Evolutionary conservation across 2,113 vertebrate genomes (phyloP), one percentile per base, ranked within the genome.

Genomic region (Brachirus orientalis): DNA sequence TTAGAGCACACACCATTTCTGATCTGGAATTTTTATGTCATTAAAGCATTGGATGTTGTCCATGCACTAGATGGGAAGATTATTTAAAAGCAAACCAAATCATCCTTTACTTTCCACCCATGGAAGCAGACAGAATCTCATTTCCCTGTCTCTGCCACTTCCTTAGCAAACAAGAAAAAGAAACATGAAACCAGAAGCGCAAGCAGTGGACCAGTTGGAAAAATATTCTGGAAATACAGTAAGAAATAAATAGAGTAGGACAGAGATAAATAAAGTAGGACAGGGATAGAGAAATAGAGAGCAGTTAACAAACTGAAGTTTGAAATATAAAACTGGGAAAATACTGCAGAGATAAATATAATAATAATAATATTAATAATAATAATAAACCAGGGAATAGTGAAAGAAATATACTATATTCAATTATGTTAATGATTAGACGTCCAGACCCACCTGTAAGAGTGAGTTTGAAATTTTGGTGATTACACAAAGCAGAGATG

Each of bases 401-500:
- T 62, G 50, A 72, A 19, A 40, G n/a, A 55, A 38, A 41, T 7
- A 63, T n/a, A 61, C 44, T 51, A 63, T 17, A 61, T 46, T 51
- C 17, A 60, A 20, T 60, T 36, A 51, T 56, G 56, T 37, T 46
- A 50, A 28, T 57, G 44, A 45, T 74, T 41, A 13, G 16, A 18
- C 35, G 33, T 59, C 47, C 53, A 54, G 66, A 7, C 45, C 70
- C 63, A 55, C 74, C 79, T 88, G 90, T 89, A 87, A 86, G 17
- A 64, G 28, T 55, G 64, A 85, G 70, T 89, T 79, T 72, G 64
- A 65, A 66, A 79, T 62, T 70, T 79, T 80, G 46, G 58, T 66
- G 77, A 78, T 90, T 79, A 87, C 86, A 89, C n/a, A 75, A 51
- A 82, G 63, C 90, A 91, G 90, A 90, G 81, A 66, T 82, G 79